These are phyloP conservation scores for Porites lobata DNA, from an alignment of 92 coral and sea anemone species.

Conservation along the genomic window DNA sequence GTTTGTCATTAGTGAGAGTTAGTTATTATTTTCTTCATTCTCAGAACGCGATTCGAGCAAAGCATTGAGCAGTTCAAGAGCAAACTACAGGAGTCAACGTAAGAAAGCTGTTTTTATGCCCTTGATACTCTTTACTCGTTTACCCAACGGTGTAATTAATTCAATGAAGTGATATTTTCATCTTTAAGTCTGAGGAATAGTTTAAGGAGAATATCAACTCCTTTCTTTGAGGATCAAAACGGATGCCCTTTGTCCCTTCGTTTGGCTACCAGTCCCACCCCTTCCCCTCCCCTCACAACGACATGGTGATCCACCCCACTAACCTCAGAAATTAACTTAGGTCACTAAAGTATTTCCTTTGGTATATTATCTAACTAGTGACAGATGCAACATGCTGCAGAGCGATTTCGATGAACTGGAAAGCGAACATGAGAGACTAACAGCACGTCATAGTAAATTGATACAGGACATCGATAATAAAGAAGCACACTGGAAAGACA, in stretches of 20 bases:
- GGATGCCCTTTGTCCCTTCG: no score
- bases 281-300: no score
- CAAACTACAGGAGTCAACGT: conserved; percentile 93
- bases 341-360: neutral
- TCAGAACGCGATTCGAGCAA: conserved; percentile 87
- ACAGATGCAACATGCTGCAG: conserved; percentile 73
- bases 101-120: conserved; percentile 1
- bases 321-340: no score
- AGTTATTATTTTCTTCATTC: neutral
- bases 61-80: conserved; percentile 85
- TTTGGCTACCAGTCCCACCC: no score
- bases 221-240: neutral
- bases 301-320: no score
- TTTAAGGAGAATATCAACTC: neutral
- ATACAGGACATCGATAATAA: conserved; percentile 89
- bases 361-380: conserved; percentile 54
- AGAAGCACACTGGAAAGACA: conserved; percentile 93
- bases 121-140: neutral
- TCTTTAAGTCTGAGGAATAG: no score
- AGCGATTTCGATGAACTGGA: conserved; percentile 93
- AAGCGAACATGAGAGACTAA: conserved; percentile 84
- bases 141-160: no score
- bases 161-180: no score
- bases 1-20: neutral
- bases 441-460: conserved; percentile 82